These are phyloP conservation scores for Mustela nigripes DNA, from an alignment of 2,113 vertebrate species.

Conservation along the genomic window DNA sequence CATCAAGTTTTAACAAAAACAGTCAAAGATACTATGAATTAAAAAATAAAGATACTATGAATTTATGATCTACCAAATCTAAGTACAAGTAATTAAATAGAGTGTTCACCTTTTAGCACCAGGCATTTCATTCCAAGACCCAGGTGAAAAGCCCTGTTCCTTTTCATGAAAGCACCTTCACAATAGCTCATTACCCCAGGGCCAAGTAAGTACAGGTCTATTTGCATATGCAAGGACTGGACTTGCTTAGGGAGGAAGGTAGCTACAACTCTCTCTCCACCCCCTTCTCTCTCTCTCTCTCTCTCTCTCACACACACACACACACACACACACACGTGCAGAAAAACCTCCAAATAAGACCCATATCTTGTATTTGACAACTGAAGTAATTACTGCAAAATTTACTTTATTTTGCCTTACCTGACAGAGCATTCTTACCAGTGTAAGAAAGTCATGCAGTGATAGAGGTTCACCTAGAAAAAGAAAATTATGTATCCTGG, in stretches of 20 bases:
- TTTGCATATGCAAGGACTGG: background rate
- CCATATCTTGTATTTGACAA: background rate
- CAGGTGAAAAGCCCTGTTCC: background rate
- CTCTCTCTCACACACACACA: too few relatives aligned
- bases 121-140: background rate
- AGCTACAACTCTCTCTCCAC: background rate
- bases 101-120: background rate
- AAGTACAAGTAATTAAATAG: conserved; percentile 15
- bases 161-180: background rate
- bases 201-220: background rate
- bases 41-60: background rate
- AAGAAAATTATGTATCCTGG: background rate
- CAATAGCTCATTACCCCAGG: background rate
- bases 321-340: background rate
- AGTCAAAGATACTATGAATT: background rate
- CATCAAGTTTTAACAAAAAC: background rate
- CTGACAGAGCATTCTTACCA: background rate
- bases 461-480: background rate
- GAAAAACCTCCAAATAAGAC: background rate
- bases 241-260: background rate
- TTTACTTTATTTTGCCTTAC: background rate
- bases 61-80: conserved; percentile 3
- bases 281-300: background rate
- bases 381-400: background rate
- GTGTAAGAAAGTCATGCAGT: background rate